phyloP scores from a whole-genome alignment of 2,888 invertebrate species.

The Cataglyphis altisquamis region DNA sequence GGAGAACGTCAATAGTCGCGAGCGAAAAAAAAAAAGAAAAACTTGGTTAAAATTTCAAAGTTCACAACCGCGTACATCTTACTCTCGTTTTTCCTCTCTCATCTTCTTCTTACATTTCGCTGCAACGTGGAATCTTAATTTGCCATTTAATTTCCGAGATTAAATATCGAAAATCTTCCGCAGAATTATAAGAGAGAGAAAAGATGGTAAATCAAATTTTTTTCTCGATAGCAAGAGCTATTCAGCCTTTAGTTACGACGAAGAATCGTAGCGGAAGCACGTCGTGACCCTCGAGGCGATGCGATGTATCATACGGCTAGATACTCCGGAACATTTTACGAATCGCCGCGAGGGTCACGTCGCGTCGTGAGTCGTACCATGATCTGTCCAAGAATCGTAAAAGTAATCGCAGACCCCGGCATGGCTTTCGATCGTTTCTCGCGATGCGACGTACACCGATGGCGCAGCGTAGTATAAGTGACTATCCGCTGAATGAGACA shows the following conservation, averaged over 20 bases:
- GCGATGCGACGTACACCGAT: conserved; percentile 46
- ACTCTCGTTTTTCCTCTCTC: no score
- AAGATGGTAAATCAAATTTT: neutral
- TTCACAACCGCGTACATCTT: neutral
- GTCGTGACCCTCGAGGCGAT: conserved; percentile 18
- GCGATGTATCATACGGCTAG: conserved; percentile 39
- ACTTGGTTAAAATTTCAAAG: neutral
- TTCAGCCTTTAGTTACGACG: neutral
- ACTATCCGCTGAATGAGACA: conserved; percentile 46
- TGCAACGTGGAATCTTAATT: neutral
- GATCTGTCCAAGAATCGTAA: neutral
- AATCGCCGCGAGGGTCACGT: conserved; percentile 49
- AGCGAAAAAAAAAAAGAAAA: neutral
- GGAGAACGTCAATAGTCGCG: neutral
- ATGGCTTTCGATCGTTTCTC: conserved; percentile 53
- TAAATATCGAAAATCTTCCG: neutral
- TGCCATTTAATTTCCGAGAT: neutral
- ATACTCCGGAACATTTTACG: conserved; percentile 27
- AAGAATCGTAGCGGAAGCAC: conserved; percentile 42
- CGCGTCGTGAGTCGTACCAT: conserved; percentile 4
- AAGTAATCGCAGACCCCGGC: conserved; percentile 21
- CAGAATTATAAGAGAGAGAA: neutral
- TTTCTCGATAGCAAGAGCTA: neutral
- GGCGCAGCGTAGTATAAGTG: conserved; percentile 34
- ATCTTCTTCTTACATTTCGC: neutral